phyloP scores from a whole-genome alignment of 2,113 vertebrate species.

The Tetrao urogallus region DNA sequence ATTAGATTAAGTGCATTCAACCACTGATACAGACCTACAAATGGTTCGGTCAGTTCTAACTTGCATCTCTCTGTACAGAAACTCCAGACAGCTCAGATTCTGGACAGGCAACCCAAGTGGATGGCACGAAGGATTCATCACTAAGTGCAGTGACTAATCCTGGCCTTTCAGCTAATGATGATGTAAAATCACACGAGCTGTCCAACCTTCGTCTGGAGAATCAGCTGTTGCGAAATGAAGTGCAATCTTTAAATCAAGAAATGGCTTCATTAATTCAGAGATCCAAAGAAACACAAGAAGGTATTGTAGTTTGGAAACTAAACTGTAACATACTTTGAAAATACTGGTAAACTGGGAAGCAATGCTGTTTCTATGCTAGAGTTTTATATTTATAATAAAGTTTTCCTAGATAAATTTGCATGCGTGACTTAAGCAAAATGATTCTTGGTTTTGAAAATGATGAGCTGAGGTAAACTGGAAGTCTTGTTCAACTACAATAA shows the following conservation, averaged over 20 bases:
- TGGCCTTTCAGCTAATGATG: conserved; percentile 41
- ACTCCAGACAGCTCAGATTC: conserved; percentile 82
- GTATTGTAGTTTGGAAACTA: conserved; percentile 66
- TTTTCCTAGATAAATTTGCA: not conserved
- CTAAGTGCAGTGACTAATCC: conserved; percentile 48
- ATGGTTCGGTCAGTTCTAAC: not conserved
- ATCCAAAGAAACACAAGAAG: conserved; percentile 93
- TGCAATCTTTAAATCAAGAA: conserved; percentile 97
- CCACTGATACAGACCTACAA: not conserved
- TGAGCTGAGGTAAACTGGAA: not conserved
- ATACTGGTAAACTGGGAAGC: not conserved
- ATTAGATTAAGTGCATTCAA: not conserved
- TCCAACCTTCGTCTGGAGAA: conserved; percentile 97
- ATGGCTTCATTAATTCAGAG: conserved; percentile 94
- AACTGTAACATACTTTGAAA: not conserved
- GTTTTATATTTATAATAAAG: not conserved
- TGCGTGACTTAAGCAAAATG: not conserved
- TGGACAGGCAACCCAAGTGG: conserved; percentile 73
- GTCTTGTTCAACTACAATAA: not conserved
- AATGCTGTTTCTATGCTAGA: not conserved
- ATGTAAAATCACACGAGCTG: conserved; percentile 84
- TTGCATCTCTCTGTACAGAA: conserved; percentile 69
- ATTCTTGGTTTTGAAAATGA: not conserved
- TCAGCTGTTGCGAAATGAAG: conserved; percentile 92
- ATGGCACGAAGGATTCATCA: conserved; percentile 52